These are phyloP conservation scores for Mobula birostris DNA, from an alignment of 2,113 vertebrate species.

Conservation along the genomic window DNA sequence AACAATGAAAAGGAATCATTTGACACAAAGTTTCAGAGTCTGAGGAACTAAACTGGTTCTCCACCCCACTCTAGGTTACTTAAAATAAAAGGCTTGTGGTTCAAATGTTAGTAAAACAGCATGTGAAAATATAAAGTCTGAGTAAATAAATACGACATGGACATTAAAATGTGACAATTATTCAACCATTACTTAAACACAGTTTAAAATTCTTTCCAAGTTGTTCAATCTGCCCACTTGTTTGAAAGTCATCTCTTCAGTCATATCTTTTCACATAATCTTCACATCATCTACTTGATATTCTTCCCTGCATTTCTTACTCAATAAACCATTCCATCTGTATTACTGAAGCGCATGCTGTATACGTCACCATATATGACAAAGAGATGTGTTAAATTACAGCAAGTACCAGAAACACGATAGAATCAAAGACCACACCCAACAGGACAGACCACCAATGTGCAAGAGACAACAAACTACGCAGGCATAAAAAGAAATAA, in stretches of 20 bases:
- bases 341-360: too few species aligned
- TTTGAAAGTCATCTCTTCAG: neutral
- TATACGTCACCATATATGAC: too few species aligned
- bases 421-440: too few species aligned
- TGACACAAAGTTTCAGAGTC: neutral
- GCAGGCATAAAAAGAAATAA: too few species aligned
- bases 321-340: neutral
- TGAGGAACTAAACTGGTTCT: neutral
- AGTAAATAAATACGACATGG: neutral
- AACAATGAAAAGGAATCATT: slow-evolving; percentile 5
- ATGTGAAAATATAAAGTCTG: neutral
- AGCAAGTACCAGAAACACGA: too few species aligned
- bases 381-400: too few species aligned
- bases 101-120: neutral
- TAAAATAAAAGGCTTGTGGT: neutral
- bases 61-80: neutral
- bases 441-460: too few species aligned
- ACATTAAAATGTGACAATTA: neutral
- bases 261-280: neutral
- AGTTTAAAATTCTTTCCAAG: neutral
- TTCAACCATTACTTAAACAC: neutral
- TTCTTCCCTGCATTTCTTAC: neutral
- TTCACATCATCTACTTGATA: neutral
- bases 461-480: too few species aligned
- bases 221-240: neutral